phyloP scores from a whole-genome alignment of 2,888 invertebrate genomes.

The Taenaris catops region DNA sequence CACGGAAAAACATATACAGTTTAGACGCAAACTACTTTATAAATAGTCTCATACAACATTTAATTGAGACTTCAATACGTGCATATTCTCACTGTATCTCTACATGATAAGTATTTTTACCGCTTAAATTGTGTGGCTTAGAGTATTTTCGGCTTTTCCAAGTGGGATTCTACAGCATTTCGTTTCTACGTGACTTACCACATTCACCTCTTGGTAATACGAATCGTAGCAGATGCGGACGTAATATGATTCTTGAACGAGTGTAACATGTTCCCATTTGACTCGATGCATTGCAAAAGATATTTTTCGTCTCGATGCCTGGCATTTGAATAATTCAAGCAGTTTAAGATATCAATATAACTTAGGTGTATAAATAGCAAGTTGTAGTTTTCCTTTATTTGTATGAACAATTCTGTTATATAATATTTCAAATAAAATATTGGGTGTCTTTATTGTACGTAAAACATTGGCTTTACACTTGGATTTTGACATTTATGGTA shows the following conservation, averaged over 20 bases:
- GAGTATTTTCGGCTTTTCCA: constrained; percentile 12
- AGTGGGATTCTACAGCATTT: constrained; percentile 10
- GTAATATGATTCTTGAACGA: constrained; percentile 19
- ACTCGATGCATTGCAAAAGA: constrained; percentile 10
- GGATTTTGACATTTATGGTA: no score
- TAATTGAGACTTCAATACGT: no score
- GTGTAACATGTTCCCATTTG: constrained; percentile 23
- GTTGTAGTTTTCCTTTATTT: no score
- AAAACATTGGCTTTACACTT: no score
- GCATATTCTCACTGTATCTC: no score
- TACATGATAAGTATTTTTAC: constrained; percentile 12
- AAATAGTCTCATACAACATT: no score
- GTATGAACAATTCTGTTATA: no score
- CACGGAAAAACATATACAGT: no score
- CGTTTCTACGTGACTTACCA: constrained; percentile 12
- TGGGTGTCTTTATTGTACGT: no score
- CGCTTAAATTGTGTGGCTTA: constrained; percentile 3
- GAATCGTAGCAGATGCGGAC: constrained; percentile 15
- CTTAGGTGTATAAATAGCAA: no score
- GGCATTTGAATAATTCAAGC: constrained; percentile 6
- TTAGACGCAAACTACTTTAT: no score
- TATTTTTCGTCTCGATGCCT: constrained; percentile 22
- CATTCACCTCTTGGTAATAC: constrained; percentile 12
- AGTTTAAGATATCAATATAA: background rate
- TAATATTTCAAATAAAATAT: no score